phyloP scores from a whole-genome alignment of 2,113 vertebrate genomes.

The Phalacrocorax pelagicus region DNA sequence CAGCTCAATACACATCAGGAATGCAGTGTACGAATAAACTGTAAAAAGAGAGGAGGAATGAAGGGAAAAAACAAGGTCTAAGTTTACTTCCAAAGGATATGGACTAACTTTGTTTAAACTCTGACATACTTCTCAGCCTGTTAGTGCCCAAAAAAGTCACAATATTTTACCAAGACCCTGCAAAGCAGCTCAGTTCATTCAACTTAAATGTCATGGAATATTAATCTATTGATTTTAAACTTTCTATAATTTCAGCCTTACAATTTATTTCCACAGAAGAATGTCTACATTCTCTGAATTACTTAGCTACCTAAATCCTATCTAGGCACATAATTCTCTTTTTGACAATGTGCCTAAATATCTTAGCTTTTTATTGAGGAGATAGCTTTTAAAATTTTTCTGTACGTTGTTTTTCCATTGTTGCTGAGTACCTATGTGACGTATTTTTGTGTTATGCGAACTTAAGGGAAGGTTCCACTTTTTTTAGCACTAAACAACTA shows the following conservation, averaged over 20 bases:
- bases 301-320: background rate
- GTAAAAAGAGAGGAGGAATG: slow-evolving; percentile 1
- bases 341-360: background rate
- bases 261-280: background rate
- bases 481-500: background rate
- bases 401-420: background rate
- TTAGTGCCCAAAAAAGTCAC: background rate
- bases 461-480: background rate
- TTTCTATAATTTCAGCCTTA: background rate
- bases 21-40: slow-evolving; percentile 11
- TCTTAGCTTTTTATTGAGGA: background rate
- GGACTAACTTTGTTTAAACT: background rate
- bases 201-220: background rate
- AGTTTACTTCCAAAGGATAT: background rate
- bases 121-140: background rate
- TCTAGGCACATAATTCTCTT: background rate
- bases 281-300: background rate
- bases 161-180: background rate
- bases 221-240: background rate
- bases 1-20: slow-evolving; percentile 18
- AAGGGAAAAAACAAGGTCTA: background rate
- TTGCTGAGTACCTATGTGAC: background rate
- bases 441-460: background rate
- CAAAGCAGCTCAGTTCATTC: background rate
- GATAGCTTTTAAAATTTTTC: background rate